Evolutionary conservation across 2,888 invertebrate genomes (phyloP).

Genomic region (Apomyelois bistriatella): DNA sequence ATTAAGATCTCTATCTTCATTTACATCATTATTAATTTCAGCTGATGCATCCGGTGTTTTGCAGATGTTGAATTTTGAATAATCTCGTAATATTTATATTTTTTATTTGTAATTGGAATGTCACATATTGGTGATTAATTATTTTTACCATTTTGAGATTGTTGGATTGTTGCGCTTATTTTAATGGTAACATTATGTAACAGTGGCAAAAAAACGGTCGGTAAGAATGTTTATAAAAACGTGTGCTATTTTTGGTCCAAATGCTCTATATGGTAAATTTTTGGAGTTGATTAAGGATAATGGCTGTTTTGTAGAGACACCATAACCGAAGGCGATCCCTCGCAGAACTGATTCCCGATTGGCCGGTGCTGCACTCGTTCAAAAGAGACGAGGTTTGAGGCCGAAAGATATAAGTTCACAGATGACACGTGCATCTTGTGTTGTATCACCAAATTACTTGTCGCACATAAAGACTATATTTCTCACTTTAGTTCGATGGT

Average conservation of each 20-base stretch:
- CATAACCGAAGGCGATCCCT: conserved; percentile 90
- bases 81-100: conserved; percentile 25
- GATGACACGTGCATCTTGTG: conserved; percentile 70
- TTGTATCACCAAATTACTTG: conserved; percentile 62
- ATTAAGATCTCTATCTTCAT: conserved; percentile 47
- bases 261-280: conserved; percentile 6
- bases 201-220: background rate
- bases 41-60: conserved; percentile 71
- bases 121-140: conserved; percentile 6
- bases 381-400: conserved; percentile 91
- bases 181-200: conserved; percentile 5
- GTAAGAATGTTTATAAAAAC: background rate
- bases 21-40: conserved; percentile 65
- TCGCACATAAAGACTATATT: conserved; percentile 46
- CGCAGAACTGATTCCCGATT: conserved; percentile 97
- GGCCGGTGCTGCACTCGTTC: conserved; percentile 94
- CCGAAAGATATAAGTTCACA: conserved; percentile 49
- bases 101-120: conserved; percentile 26
- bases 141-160: background rate
- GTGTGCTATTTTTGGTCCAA: background rate
- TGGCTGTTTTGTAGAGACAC: conserved; percentile 76
- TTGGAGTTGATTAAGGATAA: conserved; percentile 46
- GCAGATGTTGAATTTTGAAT: conserved; percentile 68
- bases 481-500: conserved; percentile 43
- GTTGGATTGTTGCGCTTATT: conserved; percentile 7